These are phyloP conservation scores for Andricus grossulariae DNA, from an alignment of 1,140 invertebrate species.

Conservation along the genomic window DNA sequence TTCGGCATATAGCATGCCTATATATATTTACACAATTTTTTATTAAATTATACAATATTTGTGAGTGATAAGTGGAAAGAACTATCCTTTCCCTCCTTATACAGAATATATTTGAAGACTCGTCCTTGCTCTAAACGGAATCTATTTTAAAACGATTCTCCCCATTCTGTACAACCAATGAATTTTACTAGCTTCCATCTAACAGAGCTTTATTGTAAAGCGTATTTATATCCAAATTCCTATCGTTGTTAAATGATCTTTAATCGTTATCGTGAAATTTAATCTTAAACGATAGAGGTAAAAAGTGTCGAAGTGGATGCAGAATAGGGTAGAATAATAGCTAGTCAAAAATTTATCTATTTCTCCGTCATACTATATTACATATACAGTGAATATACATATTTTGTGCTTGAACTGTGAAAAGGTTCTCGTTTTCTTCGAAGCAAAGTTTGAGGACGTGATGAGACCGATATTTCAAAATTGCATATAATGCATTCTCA, in stretches of 20 bases:
- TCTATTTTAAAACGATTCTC: slow-evolving; percentile 15
- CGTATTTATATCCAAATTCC: background rate
- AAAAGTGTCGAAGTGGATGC: slow-evolving; percentile 3
- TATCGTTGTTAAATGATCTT: background rate
- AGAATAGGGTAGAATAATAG: slow-evolving; percentile 26
- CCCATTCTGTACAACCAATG: slow-evolving; percentile 19
- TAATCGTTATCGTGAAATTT: background rate
- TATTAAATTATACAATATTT: slow-evolving; percentile 23
- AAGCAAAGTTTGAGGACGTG: slow-evolving; percentile 43
- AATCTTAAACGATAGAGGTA: background rate
- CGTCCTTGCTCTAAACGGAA: slow-evolving; percentile 3
- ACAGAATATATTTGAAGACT: slow-evolving; percentile 27
- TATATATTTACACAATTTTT: slow-evolving; percentile 20
- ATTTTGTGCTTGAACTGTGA: slow-evolving; percentile 70
- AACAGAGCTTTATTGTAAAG: background rate
- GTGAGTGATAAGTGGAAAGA: slow-evolving; percentile 26
- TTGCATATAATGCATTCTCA: slow-evolving; percentile 17
- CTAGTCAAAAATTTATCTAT: slow-evolving; percentile 47
- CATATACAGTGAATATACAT: slow-evolving; percentile 71
- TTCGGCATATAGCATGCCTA: slow-evolving; percentile 21
- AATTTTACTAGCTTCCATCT: slow-evolving; percentile 11
- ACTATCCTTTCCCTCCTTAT: slow-evolving; percentile 12
- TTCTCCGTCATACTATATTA: slow-evolving; percentile 54
- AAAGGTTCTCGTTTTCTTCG: slow-evolving; percentile 63
- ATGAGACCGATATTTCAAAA: slow-evolving; percentile 28